phyloP scores from a whole-genome alignment of 2,888 invertebrate genomes.

The Metacarcinus magister region DNA sequence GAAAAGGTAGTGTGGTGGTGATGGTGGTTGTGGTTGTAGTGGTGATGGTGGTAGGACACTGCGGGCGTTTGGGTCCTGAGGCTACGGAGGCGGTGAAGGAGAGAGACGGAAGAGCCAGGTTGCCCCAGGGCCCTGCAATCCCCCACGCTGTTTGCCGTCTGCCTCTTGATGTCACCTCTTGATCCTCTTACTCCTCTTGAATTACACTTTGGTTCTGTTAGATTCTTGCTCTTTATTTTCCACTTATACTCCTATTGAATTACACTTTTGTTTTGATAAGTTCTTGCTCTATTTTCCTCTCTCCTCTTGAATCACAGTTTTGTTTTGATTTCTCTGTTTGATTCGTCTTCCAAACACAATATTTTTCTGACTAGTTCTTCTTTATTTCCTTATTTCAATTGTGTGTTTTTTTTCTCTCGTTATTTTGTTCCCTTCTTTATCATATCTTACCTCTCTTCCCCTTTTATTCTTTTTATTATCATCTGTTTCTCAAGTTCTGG shows the following conservation, averaged over 20 bases:
- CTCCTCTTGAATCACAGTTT: too few relatives aligned
- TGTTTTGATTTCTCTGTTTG: too few relatives aligned
- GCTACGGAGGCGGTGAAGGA: neutral
- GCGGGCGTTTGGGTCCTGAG: neutral
- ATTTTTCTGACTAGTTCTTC: too few relatives aligned
- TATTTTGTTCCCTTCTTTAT: too few relatives aligned
- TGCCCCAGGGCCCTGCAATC: neutral
- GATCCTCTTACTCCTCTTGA: neutral
- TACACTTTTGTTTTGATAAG: too few relatives aligned
- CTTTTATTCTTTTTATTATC: too few relatives aligned
- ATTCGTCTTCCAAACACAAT: too few relatives aligned
- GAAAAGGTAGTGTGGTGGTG: neutral
- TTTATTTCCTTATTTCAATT: too few relatives aligned
- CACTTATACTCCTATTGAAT: neutral
- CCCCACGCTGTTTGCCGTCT: neutral
- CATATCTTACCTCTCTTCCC: too few relatives aligned
- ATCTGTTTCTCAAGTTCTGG: too few relatives aligned
- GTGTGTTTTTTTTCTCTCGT: too few relatives aligned
- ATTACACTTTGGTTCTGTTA: neutral
- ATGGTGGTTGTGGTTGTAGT: neutral
- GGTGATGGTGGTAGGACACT: neutral
- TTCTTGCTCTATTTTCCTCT: too few relatives aligned
- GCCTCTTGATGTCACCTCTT: constrained; percentile 36
- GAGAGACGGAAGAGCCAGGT: constrained; percentile 7
- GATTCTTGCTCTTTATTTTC: neutral